phyloP scores from a whole-genome alignment of 30 jellyfish, hydroid and myxozoan genomes.

The Aurelia aurita region DNA sequence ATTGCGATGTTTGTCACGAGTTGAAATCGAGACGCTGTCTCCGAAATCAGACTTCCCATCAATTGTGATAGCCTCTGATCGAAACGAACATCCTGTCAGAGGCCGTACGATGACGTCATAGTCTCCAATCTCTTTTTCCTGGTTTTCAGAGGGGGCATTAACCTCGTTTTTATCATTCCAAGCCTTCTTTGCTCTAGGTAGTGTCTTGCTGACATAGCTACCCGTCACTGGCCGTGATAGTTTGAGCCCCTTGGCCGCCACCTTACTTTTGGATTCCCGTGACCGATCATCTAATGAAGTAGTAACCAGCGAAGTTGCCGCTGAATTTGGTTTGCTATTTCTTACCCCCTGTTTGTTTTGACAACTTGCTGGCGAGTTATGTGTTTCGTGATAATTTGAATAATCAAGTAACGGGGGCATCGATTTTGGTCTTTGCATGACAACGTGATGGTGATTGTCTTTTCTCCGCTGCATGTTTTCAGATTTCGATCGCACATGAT shows the following conservation, averaged over 20 bases:
- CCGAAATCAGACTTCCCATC: constrained; percentile 25
- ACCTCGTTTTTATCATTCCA: neutral
- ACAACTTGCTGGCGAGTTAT: neutral
- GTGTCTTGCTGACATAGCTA: neutral
- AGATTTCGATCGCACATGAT: constrained; percentile 25
- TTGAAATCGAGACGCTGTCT: constrained; percentile 5
- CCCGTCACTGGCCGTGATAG: neutral
- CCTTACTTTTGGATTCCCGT: neutral
- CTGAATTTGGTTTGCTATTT: neutral
- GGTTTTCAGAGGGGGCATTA: neutral
- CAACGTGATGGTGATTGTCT: neutral
- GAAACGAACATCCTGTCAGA: constrained; percentile 24
- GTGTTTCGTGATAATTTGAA: neutral
- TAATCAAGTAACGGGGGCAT: constrained; percentile 36
- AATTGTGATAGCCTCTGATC: constrained; percentile 32
- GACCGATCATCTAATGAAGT: neutral
- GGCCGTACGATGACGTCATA: constrained; percentile 42
- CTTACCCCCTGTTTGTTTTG: neutral
- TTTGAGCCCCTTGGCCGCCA: neutral
- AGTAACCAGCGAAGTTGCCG: neutral
- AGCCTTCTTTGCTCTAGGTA: neutral
- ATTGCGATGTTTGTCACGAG: constrained; percentile 1
- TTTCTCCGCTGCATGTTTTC: neutral
- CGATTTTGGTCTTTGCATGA: constrained; percentile 40
- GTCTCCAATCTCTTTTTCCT: constrained; percentile 13